Conservation (phyloP, 2,797 vertebrate species). For the Columba guinea region DNA sequence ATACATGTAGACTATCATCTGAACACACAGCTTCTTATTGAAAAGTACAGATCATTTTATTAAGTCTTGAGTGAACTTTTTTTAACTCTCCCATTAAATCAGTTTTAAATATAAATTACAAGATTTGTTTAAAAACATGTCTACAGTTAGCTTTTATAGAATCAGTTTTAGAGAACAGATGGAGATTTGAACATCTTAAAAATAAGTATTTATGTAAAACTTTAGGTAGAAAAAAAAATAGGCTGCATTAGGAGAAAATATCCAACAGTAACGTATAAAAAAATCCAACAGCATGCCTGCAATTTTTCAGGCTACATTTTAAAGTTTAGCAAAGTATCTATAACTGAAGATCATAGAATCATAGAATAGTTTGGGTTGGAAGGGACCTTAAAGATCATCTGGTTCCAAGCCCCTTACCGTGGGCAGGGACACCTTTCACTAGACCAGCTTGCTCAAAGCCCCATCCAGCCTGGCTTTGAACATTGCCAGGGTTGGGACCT, state of each 20-base stretch:
- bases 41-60: not conserved
- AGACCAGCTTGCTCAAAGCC: no score
- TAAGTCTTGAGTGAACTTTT: not conserved
- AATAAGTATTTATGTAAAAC: not conserved
- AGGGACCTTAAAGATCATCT: no score
- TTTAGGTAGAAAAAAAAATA: not conserved
- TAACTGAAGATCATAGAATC: not conserved
- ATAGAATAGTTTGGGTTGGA: no score
- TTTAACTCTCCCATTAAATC: not conserved
- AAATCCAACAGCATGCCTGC: not conserved
- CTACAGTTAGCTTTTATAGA: constrained; percentile 1
- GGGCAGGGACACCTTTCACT: no score
- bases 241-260: not conserved
- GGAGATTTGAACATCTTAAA: constrained; percentile 33
- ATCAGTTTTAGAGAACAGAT: constrained; percentile 13
- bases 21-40: not conserved
- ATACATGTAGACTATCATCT: not conserved
- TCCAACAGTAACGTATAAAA: not conserved
- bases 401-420: no score
- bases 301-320: not conserved
- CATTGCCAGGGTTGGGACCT: no score
- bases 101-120: not conserved
- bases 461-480: no score
- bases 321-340: not conserved
- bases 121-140: not conserved